Evolutionary conservation across 2,113 vertebrate species (phyloP), one percentile per base, ranked within the genome.

Genomic region (Leucopternis melanops): DNA sequence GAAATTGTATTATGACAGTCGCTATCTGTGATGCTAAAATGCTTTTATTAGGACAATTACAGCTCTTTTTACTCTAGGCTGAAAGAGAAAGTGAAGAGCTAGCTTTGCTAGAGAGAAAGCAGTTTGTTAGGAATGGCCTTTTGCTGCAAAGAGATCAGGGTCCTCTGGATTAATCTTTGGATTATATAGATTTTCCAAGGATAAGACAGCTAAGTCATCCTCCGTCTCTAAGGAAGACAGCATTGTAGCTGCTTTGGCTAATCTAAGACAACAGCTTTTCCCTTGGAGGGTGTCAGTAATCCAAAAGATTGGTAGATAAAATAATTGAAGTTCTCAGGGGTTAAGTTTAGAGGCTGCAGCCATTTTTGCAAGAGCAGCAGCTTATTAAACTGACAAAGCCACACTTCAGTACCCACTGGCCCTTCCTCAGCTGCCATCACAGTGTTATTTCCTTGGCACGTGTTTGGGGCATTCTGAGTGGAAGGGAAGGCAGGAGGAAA

Each of bases 261-360:
- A 97, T 97, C 85, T 95, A 96, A 97, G 67, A 96, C 96, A 97
- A 95, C 96, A 96, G 94, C 83, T 97, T 97, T 96, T 96, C 94
- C 96, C 92, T 97, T 92, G 80, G 94, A 97, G 90, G 95, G 94
- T 96, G 95, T 96, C 95, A 96, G 94, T 97, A 97, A 97, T 96
- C 95, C 92, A 70, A 29, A 97, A 96, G 96, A 96, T 97, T 97
- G 97, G 95, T 97, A 88, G 96, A 97, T 97, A 97, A 97, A 97
- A 95, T 97, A 97, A 97, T 97, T 97, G 97, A 94, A 97, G 92
- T 95, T 97, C 95, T 97, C 94, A 91, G 94, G 95, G 95, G 95
- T 97, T 97, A 95, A 93, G 65, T 95, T 95, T 94, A 95, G 92
- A 91, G 92, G 77, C 88, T 95, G 91, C 78, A 97, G 92, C 95